Conservation (phyloP, 2,113 vertebrate genomes). For the Cyprinus carpio region DNA sequence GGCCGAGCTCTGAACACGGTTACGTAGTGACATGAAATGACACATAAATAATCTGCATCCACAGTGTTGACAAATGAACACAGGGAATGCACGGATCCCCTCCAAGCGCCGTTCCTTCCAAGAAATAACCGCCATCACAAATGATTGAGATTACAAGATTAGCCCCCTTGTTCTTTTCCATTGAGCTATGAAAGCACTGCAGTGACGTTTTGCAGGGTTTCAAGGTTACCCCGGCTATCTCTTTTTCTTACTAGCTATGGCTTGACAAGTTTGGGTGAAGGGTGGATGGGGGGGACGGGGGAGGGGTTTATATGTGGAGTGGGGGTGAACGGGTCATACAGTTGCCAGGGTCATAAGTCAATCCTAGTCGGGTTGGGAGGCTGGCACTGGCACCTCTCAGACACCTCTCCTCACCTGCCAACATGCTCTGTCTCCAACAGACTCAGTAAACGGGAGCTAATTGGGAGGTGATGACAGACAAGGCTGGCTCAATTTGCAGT, state of each 20-base stretch:
- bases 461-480: conserved; percentile 80
- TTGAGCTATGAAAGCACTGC: conserved; percentile 66
- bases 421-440: conserved; percentile 73
- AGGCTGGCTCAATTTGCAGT: conserved; percentile 67
- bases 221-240: conserved; percentile 53
- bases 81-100: conserved; percentile 25
- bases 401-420: conserved; percentile 74
- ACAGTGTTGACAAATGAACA: conserved; percentile 53
- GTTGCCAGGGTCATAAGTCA: conserved; percentile 62
- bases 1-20: conserved; percentile 31
- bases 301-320: conserved; percentile 21
- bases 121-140: conserved; percentile 52
- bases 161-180: conserved; percentile 50
- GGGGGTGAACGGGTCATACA: conserved; percentile 42
- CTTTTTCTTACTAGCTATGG: conserved; percentile 34
- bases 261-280: conserved; percentile 48
- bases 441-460: conserved; percentile 77
- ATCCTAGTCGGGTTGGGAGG: conserved; percentile 54
- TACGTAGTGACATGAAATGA: conserved; percentile 48
- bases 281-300: background rate
- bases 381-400: conserved; percentile 69
- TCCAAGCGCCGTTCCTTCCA: conserved; percentile 25
- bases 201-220: conserved; percentile 61
- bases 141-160: conserved; percentile 56
- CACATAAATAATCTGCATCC: conserved; percentile 55